Evolutionary conservation across 2,888 invertebrate genomes (phyloP).

Genomic region (Acanthacorydalis orientalis): DNA sequence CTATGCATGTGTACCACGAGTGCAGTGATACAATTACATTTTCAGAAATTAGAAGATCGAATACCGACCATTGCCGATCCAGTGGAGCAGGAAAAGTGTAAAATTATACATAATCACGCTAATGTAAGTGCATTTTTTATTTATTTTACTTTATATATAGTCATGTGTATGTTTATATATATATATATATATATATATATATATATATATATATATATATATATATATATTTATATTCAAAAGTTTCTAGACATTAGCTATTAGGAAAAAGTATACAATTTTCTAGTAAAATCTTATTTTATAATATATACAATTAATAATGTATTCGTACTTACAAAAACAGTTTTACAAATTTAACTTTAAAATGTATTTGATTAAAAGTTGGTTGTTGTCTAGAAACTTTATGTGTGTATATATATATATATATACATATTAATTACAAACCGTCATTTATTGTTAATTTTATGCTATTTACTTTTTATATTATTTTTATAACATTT

Average conservation of each 20-base stretch:
- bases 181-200: too few species aligned
- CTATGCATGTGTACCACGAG: not conserved
- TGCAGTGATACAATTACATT: slow-evolving; percentile 14
- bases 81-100: slow-evolving; percentile 49
- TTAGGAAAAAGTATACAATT: too few species aligned
- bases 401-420: too few species aligned
- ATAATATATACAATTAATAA: not conserved
- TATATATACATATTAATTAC: too few species aligned
- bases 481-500: too few species aligned
- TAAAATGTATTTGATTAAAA: too few species aligned
- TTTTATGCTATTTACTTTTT: too few species aligned
- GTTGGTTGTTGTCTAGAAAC: too few species aligned
- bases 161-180: not conserved
- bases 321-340: not conserved
- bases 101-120: slow-evolving; percentile 54
- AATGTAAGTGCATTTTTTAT: slow-evolving; percentile 40
- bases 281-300: not conserved
- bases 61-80: slow-evolving; percentile 42
- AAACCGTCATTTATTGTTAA: too few species aligned
- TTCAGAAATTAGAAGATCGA: slow-evolving; percentile 49
- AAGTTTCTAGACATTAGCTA: too few species aligned
- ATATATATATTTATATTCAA: too few species aligned
- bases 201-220: too few species aligned
- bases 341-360: not conserved
- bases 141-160: not conserved